Percentiles rank a stretch among this genome's conserved stretches.
These are phyloP conservation scores for Bellardia bayeri DNA, from an alignment of 2,888 invertebrate species.

Conservation along the genomic window DNA sequence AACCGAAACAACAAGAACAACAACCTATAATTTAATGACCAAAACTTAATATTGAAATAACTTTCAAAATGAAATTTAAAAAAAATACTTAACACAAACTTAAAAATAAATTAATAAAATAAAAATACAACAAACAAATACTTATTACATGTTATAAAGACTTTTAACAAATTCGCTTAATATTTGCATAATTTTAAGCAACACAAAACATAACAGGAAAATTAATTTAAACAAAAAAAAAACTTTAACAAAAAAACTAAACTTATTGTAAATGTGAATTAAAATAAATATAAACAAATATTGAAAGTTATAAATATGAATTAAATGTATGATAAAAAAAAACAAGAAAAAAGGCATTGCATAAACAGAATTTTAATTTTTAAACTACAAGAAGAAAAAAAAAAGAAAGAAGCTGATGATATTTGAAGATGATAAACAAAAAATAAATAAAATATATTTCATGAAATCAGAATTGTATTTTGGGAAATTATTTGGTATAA, in stretches of 20 bases:
- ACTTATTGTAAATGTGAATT: slow-evolving; percentile 70
- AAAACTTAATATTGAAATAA: slow-evolving; percentile 41
- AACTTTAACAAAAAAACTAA: neutral
- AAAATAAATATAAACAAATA: slow-evolving; percentile 50
- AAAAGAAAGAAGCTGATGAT: slow-evolving; percentile 62
- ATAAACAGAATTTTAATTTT: slow-evolving; percentile 72
- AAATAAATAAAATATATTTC: slow-evolving; percentile 59
- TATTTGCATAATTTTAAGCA: slow-evolving; percentile 69
- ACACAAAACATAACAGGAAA: slow-evolving; percentile 52
- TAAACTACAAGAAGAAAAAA: slow-evolving; percentile 35
- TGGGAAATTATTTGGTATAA: neutral
- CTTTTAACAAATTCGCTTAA: slow-evolving; percentile 67
- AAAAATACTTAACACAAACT: slow-evolving; percentile 47
- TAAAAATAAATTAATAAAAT: neutral
- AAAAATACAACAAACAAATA: slow-evolving; percentile 35
- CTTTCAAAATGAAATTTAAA: slow-evolving; percentile 46
- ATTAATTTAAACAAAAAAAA: slow-evolving; percentile 43
- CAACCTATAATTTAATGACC: slow-evolving; percentile 51
- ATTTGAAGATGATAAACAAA: slow-evolving; percentile 67
- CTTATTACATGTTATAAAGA: slow-evolving; percentile 65
- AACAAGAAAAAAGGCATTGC: slow-evolving; percentile 38
- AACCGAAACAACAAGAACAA: slow-evolving; percentile 44
- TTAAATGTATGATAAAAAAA: slow-evolving; percentile 57
- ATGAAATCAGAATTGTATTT: slow-evolving; percentile 16
- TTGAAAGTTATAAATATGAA: slow-evolving; percentile 64